Evolutionary conservation across 2,113 vertebrate species (phyloP), one percentile per base, ranked within the genome.

Genomic region (Mormyrus lacerda): DNA sequence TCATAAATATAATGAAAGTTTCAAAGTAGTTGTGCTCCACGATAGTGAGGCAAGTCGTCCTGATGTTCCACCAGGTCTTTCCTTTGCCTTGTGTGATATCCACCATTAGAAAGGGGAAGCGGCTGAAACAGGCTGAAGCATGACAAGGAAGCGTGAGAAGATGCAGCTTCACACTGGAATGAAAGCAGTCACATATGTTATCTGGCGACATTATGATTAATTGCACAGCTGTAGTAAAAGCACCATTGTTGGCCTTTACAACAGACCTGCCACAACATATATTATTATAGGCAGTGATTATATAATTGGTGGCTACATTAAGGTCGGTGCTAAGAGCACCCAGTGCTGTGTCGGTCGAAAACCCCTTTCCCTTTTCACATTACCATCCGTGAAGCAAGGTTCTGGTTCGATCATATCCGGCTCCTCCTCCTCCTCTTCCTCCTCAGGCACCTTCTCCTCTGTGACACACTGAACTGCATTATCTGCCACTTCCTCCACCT

Each of bases 1-100:
- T 99, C 98, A 99, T 99, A 94, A 99, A 98, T 91, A 99, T 97
- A 21, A 99, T 98, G 95, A 99, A 99, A 19, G 96, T 97, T 94
- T 99, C 97, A 0, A 99, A 99, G 95, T 97, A 99, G 94, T 97
- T 97, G 53, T 99, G 97, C 92, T 99, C 98, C 0, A 98, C 98
- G 0, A 99, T 98, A 90, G 79, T 91, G 94, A 97, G 98, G 88
- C 98, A 99, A 39, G 97, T 95, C 91, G 93, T 96, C 84, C 98
- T 95, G 45, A 98, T 69, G 69, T 96, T 97, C 96, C 96, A 97
- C 98, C 98, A 99, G 3, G 13, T 45, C 91, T 92, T 96, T 47
- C 97, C 97, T 42, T 91, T 95, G 53, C 95, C 95, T 0, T 93
- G 93, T 89, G 94, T 96, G 76, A 95, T 87, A 92, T 99, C 97